Conservation (phyloP, 2,888 invertebrate species). For the Lasioglossum oenotherae region DNA sequence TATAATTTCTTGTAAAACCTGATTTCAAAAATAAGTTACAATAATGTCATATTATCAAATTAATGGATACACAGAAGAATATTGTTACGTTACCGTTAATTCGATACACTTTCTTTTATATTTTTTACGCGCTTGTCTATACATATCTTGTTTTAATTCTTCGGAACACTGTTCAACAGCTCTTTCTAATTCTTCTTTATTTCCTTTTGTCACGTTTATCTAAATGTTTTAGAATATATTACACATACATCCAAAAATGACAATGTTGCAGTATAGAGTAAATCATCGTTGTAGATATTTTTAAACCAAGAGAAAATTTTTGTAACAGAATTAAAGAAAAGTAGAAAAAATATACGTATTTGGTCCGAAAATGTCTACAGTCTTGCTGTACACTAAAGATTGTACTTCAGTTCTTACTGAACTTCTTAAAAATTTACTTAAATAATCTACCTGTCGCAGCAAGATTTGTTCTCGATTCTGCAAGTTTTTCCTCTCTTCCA, state of each 20-base stretch:
- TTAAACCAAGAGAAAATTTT: neutral
- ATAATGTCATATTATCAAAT: neutral
- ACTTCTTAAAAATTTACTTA: neutral
- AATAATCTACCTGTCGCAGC: conserved; percentile 83
- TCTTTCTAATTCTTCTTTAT: conserved; percentile 78
- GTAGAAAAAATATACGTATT: neutral
- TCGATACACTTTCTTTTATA: conserved; percentile 90
- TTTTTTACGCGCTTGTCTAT: conserved; percentile 89
- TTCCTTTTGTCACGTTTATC: conserved; percentile 81
- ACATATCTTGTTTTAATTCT: conserved; percentile 89
- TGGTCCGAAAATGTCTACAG: neutral
- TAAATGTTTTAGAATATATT: conserved; percentile 40
- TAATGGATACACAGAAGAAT: neutral
- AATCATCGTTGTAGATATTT: neutral
- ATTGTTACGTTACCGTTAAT: conserved; percentile 83
- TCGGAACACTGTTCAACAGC: conserved; percentile 79
- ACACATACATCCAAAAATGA: neutral
- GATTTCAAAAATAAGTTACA: conserved; percentile 26
- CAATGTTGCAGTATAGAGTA: neutral
- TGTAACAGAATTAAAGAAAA: neutral
- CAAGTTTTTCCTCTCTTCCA: conserved; percentile 86
- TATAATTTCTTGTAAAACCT: conserved; percentile 87
- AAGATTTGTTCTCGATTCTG: conserved; percentile 85
- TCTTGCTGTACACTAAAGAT: neutral
- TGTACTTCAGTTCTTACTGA: neutral